Conservation (phyloP, 2,113 vertebrate species). For the Hemiscyllium ocellatum region DNA sequence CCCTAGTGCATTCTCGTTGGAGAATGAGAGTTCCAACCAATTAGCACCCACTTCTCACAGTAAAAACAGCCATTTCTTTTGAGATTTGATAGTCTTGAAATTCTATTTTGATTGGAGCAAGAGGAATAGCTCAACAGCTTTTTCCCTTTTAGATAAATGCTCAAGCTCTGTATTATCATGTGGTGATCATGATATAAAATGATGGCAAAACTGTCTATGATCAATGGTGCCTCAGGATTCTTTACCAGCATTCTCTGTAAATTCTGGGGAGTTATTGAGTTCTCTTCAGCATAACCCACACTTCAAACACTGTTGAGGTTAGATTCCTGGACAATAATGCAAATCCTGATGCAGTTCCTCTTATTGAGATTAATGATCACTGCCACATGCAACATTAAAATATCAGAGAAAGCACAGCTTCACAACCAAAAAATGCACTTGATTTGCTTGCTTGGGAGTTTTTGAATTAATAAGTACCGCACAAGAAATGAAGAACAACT, state of each 20-base stretch:
- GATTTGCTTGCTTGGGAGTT: not conserved
- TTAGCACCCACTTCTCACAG: no score
- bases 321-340: not conserved
- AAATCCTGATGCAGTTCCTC: not conserved
- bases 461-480: not conserved
- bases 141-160: no score
- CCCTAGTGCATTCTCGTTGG: no score
- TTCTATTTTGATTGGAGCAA: no score
- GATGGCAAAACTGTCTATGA: not conserved
- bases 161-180: no score
- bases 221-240: not conserved
- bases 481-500: not conserved
- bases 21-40: no score
- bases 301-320: not conserved
- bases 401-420: not conserved
- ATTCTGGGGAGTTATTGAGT: not conserved
- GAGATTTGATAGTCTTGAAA: no score
- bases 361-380: not conserved
- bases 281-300: not conserved
- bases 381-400: not conserved
- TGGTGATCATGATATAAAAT: not conserved
- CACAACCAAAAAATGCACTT: not conserved
- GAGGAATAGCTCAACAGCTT: no score
- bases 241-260: not conserved
- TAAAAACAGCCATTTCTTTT: no score